Percentiles rank a stretch among this genome's conserved stretches.
phyloP scores from a whole-genome alignment of 1,140 invertebrate genomes.

The Drosophila gunungcola region DNA sequence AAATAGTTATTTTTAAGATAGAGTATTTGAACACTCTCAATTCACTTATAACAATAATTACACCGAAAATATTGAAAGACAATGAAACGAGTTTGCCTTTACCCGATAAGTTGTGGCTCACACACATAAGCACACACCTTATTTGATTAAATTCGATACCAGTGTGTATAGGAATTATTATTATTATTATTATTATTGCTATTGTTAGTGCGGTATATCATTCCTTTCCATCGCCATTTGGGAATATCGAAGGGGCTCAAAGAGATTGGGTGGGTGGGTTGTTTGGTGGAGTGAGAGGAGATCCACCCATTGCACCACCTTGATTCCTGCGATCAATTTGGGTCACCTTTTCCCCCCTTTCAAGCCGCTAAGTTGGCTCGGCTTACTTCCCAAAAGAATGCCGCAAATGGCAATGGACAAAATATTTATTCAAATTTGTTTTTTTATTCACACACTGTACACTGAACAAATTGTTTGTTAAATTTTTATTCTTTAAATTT shows the following conservation, averaged over 20 bases:
- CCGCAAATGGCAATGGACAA: constrained; percentile 80
- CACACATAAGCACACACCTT: constrained; percentile 63
- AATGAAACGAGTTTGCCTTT: constrained; percentile 76
- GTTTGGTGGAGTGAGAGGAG: constrained; percentile 7
- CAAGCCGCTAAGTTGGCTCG: not conserved
- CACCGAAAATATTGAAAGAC: constrained; percentile 73
- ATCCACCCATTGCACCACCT: constrained; percentile 27
- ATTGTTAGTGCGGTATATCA: constrained; percentile 50
- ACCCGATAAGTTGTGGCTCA: constrained; percentile 58
- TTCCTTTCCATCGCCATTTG: constrained; percentile 54
- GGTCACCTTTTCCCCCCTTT: constrained; percentile 22
- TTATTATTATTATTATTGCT: constrained; percentile 57
- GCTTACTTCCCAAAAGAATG: constrained; percentile 67
- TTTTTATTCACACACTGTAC: constrained; percentile 62
- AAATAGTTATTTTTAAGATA: not conserved
- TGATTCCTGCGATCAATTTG: constrained; percentile 28
- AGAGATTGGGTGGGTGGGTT: not conserved
- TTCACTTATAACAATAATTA: constrained; percentile 60
- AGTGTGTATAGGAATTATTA: constrained; percentile 59
- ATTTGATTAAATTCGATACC: constrained; percentile 58
- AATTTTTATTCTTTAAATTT: not conserved
- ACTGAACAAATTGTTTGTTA: not conserved
- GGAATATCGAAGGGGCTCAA: constrained; percentile 44
- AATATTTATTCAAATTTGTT: constrained; percentile 78
- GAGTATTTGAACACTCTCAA: constrained; percentile 23